These are phyloP conservation scores for Octonoba sinensis DNA, from an alignment of 2,888 invertebrate genomes.

Conservation along the genomic window DNA sequence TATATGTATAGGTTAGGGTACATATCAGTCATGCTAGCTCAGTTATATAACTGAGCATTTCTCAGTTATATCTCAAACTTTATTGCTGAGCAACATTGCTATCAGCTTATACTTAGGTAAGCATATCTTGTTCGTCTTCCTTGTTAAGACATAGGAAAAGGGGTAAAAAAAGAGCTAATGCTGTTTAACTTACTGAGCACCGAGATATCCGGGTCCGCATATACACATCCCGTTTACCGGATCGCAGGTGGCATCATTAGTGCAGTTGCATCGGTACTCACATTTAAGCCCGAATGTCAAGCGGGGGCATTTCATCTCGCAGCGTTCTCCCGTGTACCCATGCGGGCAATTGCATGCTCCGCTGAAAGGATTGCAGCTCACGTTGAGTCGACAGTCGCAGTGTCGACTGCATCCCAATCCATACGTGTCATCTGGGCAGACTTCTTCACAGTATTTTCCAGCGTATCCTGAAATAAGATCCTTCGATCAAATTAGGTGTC, in stretches of 20 bases:
- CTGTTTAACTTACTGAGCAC: conserved; percentile 61
- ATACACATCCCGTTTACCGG: conserved; percentile 65
- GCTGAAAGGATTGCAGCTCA: conserved; percentile 10
- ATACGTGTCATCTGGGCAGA: conserved; percentile 28
- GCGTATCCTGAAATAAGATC: conserved; percentile 23
- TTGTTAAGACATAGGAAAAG: too few relatives aligned
- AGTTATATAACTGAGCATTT: too few relatives aligned
- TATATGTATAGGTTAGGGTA: too few relatives aligned
- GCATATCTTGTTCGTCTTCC: too few relatives aligned
- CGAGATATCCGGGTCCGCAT: conserved; percentile 66
- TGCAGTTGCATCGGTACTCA: conserved; percentile 39
- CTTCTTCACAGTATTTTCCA: conserved; percentile 36
- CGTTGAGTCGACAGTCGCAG: conserved; percentile 18
- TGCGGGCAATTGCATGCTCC: conserved; percentile 32
- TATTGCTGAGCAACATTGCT: too few relatives aligned
- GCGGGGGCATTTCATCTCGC: conserved; percentile 55
- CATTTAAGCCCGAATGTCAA: conserved; percentile 51
- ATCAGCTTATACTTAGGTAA: too few relatives aligned
- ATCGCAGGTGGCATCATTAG: conserved; percentile 42
- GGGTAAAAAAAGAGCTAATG: too few relatives aligned
- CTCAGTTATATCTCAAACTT: too few relatives aligned
- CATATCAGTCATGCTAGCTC: too few relatives aligned
- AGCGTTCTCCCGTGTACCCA: conserved; percentile 75
- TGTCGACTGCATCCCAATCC: conserved; percentile 14
- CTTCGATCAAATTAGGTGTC: too few relatives aligned